Evolutionary conservation across 2,888 invertebrate species (phyloP).

Genomic region (Phyto melanocephala): DNA sequence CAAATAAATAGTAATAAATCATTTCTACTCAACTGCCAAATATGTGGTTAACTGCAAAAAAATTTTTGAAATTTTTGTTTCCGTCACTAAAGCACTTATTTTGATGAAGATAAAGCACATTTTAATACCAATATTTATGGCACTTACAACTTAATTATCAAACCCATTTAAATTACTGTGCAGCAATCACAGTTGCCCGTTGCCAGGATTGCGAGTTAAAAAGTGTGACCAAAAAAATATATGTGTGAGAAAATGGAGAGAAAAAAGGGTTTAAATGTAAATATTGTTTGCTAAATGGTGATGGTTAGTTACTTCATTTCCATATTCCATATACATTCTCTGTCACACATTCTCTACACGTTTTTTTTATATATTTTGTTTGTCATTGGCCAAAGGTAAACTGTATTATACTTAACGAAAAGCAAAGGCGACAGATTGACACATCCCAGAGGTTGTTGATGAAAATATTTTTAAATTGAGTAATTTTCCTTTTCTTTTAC

Average conservation of each 20-base stretch:
- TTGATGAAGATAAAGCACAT: constrained; percentile 11
- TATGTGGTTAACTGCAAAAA: no score
- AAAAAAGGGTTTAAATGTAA: constrained; percentile 23
- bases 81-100: neutral
- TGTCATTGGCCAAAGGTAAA: constrained; percentile 46
- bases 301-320: constrained; percentile 55
- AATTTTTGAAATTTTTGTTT: no score
- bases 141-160: constrained; percentile 4
- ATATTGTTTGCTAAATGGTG: constrained; percentile 43
- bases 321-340: constrained; percentile 43
- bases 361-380: neutral
- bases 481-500: no score
- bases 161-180: constrained; percentile 23
- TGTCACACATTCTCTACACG: neutral
- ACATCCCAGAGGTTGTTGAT: no score
- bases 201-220: neutral
- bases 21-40: no score
- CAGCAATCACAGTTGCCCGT: neutral
- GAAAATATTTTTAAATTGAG: no score
- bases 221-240: neutral
- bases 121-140: constrained; percentile 16
- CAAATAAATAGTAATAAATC: no score
- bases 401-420: constrained; percentile 41
- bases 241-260: neutral
- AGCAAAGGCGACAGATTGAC: neutral